phyloP scores from a whole-genome alignment of 30 jellyfish, hydroid and myxozoan genomes.

The Hydra vulgaris region DNA sequence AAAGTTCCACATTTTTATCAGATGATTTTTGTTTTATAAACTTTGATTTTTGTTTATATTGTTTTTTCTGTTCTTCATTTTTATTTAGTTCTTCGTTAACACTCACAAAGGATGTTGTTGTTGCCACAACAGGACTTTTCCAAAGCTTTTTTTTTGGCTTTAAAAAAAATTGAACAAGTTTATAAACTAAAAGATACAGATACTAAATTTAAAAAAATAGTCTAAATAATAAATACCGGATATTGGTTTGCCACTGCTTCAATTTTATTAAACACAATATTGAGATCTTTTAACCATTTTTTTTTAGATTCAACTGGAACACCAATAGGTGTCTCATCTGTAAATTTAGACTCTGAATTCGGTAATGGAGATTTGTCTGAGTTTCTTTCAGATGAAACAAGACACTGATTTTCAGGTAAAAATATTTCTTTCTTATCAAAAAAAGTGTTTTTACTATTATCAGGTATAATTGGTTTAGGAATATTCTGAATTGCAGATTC shows the following conservation, averaged over 20 bases:
- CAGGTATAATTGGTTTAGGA: neutral
- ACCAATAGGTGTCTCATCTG: constrained; percentile 10
- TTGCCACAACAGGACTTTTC: constrained; percentile 26
- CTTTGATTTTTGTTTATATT: neutral
- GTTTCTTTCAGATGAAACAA: neutral
- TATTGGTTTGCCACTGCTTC: neutral
- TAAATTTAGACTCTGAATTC: neutral
- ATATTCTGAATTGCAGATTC: neutral
- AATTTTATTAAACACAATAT: constrained; percentile 5
- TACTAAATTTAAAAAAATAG: too few relatives aligned
- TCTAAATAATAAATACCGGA: neutral
- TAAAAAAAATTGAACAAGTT: neutral
- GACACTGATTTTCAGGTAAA: neutral
- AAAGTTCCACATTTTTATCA: neutral
- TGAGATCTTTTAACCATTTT: constrained; percentile 11
- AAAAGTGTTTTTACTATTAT: neutral
- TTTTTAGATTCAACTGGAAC: neutral
- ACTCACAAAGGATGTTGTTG: neutral
- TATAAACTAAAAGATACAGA: too few relatives aligned
- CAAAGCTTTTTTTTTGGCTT: constrained; percentile 18
- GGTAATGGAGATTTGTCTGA: neutral
- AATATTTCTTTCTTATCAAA: neutral
- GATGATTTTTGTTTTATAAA: neutral
- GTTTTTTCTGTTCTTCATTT: neutral
- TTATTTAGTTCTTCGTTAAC: too few relatives aligned